phyloP scores from a whole-genome alignment of 2,888 invertebrate genomes.

The Deladenus siricidicola region DNA sequence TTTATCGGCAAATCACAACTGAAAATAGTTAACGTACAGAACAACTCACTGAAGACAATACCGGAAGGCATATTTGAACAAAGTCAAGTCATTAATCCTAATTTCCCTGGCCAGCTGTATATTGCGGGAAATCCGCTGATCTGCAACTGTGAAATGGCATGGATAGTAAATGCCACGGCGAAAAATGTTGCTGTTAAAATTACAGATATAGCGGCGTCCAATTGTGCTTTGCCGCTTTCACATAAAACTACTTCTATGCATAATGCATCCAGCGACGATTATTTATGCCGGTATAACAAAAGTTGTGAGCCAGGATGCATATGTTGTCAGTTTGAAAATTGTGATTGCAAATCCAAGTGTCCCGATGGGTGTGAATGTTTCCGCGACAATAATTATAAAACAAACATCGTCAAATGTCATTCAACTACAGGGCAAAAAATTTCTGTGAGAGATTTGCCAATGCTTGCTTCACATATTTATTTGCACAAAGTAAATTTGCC shows the following conservation, averaged over 20 bases:
- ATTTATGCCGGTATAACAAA: conserved; percentile 39
- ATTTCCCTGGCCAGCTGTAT: conserved; percentile 13
- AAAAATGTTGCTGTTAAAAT: conserved; percentile 59
- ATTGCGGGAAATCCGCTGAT: conserved; percentile 11
- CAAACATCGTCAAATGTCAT: conserved; percentile 42
- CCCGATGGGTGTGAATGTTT: conserved; percentile 79
- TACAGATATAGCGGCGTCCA: conserved; percentile 73
- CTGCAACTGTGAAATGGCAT: conserved; percentile 6
- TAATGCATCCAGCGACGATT: conserved; percentile 22
- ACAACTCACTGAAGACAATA: conserved; percentile 17
- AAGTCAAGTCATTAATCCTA: neutral
- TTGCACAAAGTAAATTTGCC: conserved; percentile 75
- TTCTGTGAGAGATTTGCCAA: conserved; percentile 69
- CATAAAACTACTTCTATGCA: conserved; percentile 14
- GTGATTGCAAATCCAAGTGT: conserved; percentile 85
- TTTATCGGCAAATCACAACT: conserved; percentile 14
- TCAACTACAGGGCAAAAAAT: conserved; percentile 17
- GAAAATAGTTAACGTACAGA: conserved; percentile 23
- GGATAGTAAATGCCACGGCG: neutral
- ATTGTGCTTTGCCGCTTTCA: conserved; percentile 72
- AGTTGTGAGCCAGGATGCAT: conserved; percentile 79
- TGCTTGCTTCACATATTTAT: conserved; percentile 80
- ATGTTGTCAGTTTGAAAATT: conserved; percentile 82
- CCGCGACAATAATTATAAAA: conserved; percentile 77
- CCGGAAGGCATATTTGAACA: conserved; percentile 11